These are phyloP conservation scores for Mesorhabditis sp. DNA, from an alignment of 2,888 invertebrate genomes.

Conservation along the genomic window DNA sequence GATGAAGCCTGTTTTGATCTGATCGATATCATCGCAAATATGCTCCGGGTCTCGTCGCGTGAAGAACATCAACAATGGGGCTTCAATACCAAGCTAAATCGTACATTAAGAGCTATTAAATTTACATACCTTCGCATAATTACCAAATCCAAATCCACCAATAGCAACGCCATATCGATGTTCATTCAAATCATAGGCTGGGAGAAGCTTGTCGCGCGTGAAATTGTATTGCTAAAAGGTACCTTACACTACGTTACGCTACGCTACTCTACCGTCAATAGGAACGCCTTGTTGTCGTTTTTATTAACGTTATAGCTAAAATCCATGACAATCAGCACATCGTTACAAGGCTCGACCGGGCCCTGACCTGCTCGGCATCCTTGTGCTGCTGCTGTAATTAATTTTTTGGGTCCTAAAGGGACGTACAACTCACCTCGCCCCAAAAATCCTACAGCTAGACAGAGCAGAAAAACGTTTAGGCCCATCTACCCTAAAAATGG, in stretches of 20 bases:
- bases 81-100: neutral
- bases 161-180: neutral
- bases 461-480: too few species aligned
- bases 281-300: neutral
- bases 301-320: neutral
- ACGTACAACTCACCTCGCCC: too few species aligned
- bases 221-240: neutral
- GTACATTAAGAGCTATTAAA: neutral
- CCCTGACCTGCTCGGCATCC: neutral
- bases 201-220: neutral
- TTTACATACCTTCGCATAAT: neutral
- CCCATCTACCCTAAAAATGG: too few species aligned
- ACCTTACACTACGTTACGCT: too few species aligned
- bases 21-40: slow-evolving; percentile 5
- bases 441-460: too few species aligned
- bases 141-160: neutral
- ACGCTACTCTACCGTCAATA: too few species aligned
- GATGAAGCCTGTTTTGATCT: slow-evolving; percentile 4
- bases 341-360: neutral
- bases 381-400: neutral
- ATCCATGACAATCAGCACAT: slow-evolving; percentile 1
- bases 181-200: neutral
- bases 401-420: too few species aligned
- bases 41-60: neutral
- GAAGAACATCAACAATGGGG: slow-evolving; percentile 1